phyloP scores from a whole-genome alignment of 1,140 invertebrate genomes.

The Cotesia typhae region DNA sequence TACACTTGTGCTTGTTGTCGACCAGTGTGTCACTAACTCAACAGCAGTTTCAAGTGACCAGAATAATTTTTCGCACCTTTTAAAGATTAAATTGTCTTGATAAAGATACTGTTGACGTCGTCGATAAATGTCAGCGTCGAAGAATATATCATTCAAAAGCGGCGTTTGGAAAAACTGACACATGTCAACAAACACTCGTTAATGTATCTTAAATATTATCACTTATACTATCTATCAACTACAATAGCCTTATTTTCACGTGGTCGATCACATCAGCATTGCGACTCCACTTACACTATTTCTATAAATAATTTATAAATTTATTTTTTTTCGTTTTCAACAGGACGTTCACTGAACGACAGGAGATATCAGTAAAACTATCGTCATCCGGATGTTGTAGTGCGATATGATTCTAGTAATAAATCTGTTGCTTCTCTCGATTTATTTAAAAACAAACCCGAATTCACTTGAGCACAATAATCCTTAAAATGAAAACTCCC shows the following conservation, averaged over 20 bases:
- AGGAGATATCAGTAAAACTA: conserved; percentile 23
- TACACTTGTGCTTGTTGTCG: conserved; percentile 38
- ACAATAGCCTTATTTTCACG: background rate
- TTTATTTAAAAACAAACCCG: background rate
- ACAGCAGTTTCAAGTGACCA: background rate
- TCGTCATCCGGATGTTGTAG: conserved; percentile 26
- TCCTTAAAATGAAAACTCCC: background rate
- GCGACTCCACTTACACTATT: too few species aligned
- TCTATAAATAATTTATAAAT: background rate
- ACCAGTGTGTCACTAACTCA: conserved; percentile 12
- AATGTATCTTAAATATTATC: conserved; percentile 2
- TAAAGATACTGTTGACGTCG: background rate
- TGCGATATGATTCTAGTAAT: conserved; percentile 19
- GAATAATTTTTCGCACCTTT: background rate
- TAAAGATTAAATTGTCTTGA: conserved; percentile 9
- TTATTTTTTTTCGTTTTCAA: background rate
- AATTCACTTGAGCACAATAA: conserved; percentile 29
- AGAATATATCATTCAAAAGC: conserved; percentile 5
- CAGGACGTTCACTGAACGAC: conserved; percentile 31
- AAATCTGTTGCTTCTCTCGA: conserved; percentile 12
- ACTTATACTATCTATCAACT: background rate
- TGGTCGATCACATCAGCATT: conserved; percentile 2
- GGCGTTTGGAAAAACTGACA: background rate
- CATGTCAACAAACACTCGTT: conserved; percentile 16
- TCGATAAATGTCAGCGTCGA: too few species aligned